Base-by-base conservation (phyloP, 2,797 vertebrate genomes). In the Craterocephalus amniculus region DNA sequence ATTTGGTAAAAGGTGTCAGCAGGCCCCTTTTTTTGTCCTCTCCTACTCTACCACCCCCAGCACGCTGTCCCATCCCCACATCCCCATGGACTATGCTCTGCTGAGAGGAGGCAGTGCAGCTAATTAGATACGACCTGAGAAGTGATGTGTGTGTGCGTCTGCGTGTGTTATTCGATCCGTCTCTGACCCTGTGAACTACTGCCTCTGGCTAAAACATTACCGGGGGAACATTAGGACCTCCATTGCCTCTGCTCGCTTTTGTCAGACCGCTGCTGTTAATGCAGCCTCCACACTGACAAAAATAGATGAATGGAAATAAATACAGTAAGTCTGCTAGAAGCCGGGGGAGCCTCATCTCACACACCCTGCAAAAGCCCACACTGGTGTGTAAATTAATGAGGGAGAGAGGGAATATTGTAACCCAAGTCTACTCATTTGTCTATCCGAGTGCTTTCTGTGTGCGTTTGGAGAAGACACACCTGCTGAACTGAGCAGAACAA, bases 161-260 rank as follows among this genome's bases (percentile, higher is more conserved):
- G 59, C 36, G 67, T 63, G 13, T 18, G 79, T 84, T 74, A 85
- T 80, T 76, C 43, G 63, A 85, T 88, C 87, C 4, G 74, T 75
- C 59, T 84, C 65, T 83, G 86, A 90, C 88, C 88, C 80, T 43
- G 48, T 80, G 83, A 88, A 82, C 86, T 34, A 61, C 64, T 27
- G 88, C 88, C 86, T 89, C 78, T 67, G 80, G 88, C 84, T 81
- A 85, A 83, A 83, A 71, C 85, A 87, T 90, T 86, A 84, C 72
- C 72, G 62, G 61, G 73, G 72, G 67, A 80, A 82, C 80, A 81
- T 78, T 72, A 72, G 81, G 83, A 80, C 72, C 78, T 74, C 70
- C 64, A 11, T 59, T 67, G 75, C 75, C 62, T 80, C 36, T 3
- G 57, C 71, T 58, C 14, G 54, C 54, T 63, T 75, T 80, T 74